Conservation (phyloP, 2,888 invertebrate genomes). For the Dynastes tityus region DNA sequence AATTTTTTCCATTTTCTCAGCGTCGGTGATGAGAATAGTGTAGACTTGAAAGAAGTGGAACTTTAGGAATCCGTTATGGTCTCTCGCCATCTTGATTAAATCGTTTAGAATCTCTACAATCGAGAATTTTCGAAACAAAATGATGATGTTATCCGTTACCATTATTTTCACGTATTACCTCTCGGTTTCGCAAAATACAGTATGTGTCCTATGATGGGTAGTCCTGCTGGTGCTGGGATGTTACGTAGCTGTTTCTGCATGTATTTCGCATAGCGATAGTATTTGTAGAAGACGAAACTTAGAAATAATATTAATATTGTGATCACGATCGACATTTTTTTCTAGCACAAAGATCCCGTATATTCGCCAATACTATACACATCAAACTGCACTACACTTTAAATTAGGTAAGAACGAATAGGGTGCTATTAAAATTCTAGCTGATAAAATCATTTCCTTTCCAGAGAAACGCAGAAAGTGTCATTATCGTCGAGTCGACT, state of each 20-base stretch:
- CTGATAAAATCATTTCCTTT: neutral
- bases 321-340: constrained; percentile 17
- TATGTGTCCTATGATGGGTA: constrained; percentile 39
- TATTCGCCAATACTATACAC: neutral
- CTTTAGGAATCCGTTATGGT: constrained; percentile 43
- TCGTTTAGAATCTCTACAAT: constrained; percentile 44
- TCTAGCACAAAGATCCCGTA: neutral
- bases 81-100: constrained; percentile 5
- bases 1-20: constrained; percentile 58
- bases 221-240: constrained; percentile 34
- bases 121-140: constrained; percentile 6
- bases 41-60: constrained; percentile 48
- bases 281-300: constrained; percentile 8
- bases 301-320: neutral
- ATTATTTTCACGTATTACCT: constrained; percentile 13
- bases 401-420: neutral
- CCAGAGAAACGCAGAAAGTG: constrained; percentile 14
- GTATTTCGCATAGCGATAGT: constrained; percentile 3
- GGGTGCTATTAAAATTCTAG: neutral
- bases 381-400: neutral
- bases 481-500: neutral
- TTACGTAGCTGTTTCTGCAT: neutral
- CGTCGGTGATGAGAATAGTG: constrained; percentile 51
- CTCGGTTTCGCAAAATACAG: constrained; percentile 40
- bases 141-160: neutral